Evolutionary conservation across 2,797 vertebrate genomes (phyloP).

Genomic region (Crenichthys baileyi): DNA sequence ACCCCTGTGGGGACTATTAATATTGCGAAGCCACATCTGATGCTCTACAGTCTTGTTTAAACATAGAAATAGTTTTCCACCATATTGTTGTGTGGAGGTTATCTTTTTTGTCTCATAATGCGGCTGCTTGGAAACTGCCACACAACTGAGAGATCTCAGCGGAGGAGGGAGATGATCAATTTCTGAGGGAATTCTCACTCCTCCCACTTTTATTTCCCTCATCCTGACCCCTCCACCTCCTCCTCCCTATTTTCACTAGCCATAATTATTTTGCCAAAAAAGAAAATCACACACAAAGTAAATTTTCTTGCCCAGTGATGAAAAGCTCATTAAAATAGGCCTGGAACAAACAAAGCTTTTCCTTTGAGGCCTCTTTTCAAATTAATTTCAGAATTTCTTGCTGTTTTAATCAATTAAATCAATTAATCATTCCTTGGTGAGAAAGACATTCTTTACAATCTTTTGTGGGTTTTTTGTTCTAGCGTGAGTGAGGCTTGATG

Average conservation of each 20-base stretch:
- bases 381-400: slow-evolving; percentile 94
- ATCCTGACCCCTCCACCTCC: slow-evolving; percentile 64
- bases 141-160: slow-evolving; percentile 66
- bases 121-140: slow-evolving; percentile 69
- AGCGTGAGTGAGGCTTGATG: slow-evolving; percentile 69
- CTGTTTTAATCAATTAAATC: slow-evolving; percentile 99
- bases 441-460: slow-evolving; percentile 93
- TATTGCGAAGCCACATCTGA: slow-evolving; percentile 66
- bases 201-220: slow-evolving; percentile 13
- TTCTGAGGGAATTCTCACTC: slow-evolving; percentile 67
- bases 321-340: slow-evolving; percentile 98
- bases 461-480: slow-evolving; percentile 77
- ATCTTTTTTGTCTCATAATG: slow-evolving; percentile 52
- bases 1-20: slow-evolving; percentile 75
- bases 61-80: slow-evolving; percentile 69
- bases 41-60: slow-evolving; percentile 71
- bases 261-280: slow-evolving; percentile 91
- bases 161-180: slow-evolving; percentile 67
- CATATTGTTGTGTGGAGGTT: slow-evolving; percentile 65
- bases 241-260: slow-evolving; percentile 82
- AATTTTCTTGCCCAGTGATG: slow-evolving; percentile 97
- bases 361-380: slow-evolving; percentile 96
- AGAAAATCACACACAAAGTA: slow-evolving; percentile 77
- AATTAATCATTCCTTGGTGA: slow-evolving; percentile 99
- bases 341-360: slow-evolving; percentile 97